Evolutionary conservation across 2,113 vertebrate genomes (phyloP).

Genomic region (Cyprinodon brontotheroides): DNA sequence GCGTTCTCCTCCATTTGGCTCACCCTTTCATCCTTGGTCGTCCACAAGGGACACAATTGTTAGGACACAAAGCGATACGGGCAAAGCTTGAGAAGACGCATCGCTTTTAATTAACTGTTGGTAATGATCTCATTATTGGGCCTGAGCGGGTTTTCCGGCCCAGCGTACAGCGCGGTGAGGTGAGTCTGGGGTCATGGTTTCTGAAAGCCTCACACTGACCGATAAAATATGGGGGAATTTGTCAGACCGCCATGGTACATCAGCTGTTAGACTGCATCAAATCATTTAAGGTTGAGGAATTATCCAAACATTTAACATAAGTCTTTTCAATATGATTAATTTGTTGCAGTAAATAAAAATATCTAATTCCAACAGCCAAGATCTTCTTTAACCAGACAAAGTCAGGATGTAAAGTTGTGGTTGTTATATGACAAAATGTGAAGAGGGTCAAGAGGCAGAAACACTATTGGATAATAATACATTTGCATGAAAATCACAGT

Average conservation of each 20-base stretch:
- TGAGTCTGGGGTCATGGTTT: conserved; percentile 75
- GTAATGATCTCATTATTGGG: conserved; percentile 84
- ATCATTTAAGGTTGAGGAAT: conserved; percentile 11
- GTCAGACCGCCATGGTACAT: conserved; percentile 44
- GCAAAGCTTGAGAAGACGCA: conserved; percentile 77
- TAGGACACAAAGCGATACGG: conserved; percentile 75
- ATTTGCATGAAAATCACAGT: background rate
- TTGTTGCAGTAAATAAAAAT: background rate
- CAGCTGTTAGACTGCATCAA: conserved; percentile 28
- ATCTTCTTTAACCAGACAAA: too few relatives aligned
- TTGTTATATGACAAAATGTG: too few relatives aligned
- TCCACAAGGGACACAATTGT: conserved; percentile 81
- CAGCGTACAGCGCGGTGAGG: conserved; percentile 54
- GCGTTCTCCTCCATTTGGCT: conserved; percentile 74
- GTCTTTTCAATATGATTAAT: background rate
- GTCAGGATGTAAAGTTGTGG: too few relatives aligned
- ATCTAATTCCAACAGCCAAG: too few relatives aligned
- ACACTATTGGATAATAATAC: too few relatives aligned
- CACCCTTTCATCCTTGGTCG: conserved; percentile 73
- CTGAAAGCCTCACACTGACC: conserved; percentile 56
- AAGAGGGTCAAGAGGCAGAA: too few relatives aligned
- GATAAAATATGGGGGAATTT: conserved; percentile 64
- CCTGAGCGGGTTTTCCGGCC: conserved; percentile 53
- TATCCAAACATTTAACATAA: background rate
- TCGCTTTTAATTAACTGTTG: conserved; percentile 83